Conservation (phyloP, 2,888 invertebrate genomes). For the Philereme transversata region DNA sequence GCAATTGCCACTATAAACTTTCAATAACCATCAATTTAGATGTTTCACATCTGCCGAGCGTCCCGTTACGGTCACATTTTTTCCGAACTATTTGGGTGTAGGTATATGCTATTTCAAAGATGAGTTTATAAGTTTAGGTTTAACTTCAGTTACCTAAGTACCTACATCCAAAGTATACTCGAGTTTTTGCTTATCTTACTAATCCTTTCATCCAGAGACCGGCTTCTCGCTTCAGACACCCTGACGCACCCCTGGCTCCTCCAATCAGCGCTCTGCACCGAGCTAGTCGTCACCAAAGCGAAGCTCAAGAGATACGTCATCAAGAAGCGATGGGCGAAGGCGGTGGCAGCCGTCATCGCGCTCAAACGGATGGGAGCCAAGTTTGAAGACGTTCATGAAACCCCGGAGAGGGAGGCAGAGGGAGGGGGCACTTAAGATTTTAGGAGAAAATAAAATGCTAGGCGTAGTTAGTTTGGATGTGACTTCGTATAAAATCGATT, state of each 20-base stretch:
- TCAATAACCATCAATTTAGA: too few relatives aligned
- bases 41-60: too few relatives aligned
- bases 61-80: too few relatives aligned
- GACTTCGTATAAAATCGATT: too few relatives aligned
- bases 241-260: slow-evolving; percentile 92
- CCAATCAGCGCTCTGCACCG: slow-evolving; percentile 85
- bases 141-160: too few relatives aligned
- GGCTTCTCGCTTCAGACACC: slow-evolving; percentile 88
- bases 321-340: slow-evolving; percentile 95
- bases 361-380: slow-evolving; percentile 93
- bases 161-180: too few relatives aligned
- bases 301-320: slow-evolving; percentile 94
- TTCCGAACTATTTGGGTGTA: too few relatives aligned
- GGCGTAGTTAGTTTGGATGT: too few relatives aligned
- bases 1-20: too few relatives aligned
- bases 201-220: slow-evolving; percentile 79
- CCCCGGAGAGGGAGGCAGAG: slow-evolving; percentile 27
- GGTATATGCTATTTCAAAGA: too few relatives aligned
- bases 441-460: neutral
- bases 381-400: slow-evolving; percentile 79
- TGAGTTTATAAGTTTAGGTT: too few relatives aligned
- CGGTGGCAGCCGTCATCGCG: slow-evolving; percentile 94
- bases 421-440: slow-evolving; percentile 11
- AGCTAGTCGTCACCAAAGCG: slow-evolving; percentile 89
- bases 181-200: neutral